Evolutionary conservation across 2,888 invertebrate genomes (phyloP), one percentile per base, ranked within the genome.

Genomic region (Eugnorisma glareosa): DNA sequence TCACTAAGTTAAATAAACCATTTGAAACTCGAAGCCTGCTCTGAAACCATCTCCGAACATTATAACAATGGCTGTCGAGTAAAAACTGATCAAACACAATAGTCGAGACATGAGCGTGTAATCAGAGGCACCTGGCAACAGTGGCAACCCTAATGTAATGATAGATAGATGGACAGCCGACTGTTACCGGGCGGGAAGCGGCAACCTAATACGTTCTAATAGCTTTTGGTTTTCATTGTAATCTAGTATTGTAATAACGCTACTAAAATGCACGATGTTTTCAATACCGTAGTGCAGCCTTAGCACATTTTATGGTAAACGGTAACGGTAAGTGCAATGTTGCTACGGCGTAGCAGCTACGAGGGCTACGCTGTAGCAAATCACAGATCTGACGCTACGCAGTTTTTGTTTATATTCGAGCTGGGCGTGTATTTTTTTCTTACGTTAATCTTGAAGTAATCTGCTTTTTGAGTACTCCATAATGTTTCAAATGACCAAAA

Each of bases 11-110:
- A 51, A 51, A 31, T 51, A 51, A 45, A 57, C 54, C n/a, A 70
- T 57, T 77, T 77, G 31, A 64, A 78, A 69, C 64, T 35, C 40
- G 48, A 78, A 69, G 18, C n/a, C n/a, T 43, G 40, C 40, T 48
- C 31, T 37, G n/a, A 43, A 45, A 31, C 18, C 31, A 74, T 74
- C n/a, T 28, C 3, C 37, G 21, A 69, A 57, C 13, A 69, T 69
- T 64, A 64, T 8, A 54, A 43, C 51, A 54, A 67, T 68, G 61
- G 35, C 10, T 59, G 43, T 76, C 28, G 35, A 51, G 35, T 77
- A 75, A 75, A 77, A 77, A 67, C 21, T 61, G 48, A 40, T 75
- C 48, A 28, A 59, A 59, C 24, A 68, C 35, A 63, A 54, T 54
- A 77, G 24, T 15, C 37, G 18, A 21, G 21, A 21, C 37, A 21